Percentiles rank a stretch among this genome's conserved stretches.
These are phyloP conservation scores for Eremophila alpestris DNA, from an alignment of 2,797 vertebrate species.

Conservation along the genomic window DNA sequence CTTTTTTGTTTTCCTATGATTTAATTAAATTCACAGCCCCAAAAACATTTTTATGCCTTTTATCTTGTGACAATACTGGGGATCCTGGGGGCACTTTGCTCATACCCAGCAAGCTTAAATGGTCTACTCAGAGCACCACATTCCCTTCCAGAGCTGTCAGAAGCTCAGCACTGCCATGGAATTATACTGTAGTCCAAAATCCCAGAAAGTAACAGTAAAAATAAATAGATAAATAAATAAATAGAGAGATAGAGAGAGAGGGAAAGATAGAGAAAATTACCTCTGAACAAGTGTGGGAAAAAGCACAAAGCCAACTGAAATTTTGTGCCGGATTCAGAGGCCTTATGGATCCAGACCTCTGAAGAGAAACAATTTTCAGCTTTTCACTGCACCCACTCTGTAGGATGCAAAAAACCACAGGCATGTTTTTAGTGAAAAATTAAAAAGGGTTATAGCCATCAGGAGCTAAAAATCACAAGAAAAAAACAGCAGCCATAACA, in stretches of 20 bases:
- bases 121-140: neutral
- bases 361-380: neutral
- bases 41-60: neutral
- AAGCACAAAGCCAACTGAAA: neutral
- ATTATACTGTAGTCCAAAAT: neutral
- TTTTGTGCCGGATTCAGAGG: neutral
- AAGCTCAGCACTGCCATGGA: neutral
- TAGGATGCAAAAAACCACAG: neutral
- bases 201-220: neutral
- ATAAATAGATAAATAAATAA: too few species aligned
- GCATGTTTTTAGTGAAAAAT: neutral
- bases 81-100: neutral
- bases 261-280: neutral
- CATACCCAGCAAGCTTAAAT: neutral
- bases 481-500: neutral
- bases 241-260: neutral
- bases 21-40: neutral
- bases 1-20: neutral
- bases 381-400: neutral
- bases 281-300: neutral
- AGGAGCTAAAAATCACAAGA: neutral
- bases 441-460: neutral
- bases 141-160: neutral
- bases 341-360: neutral
- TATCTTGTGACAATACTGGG: neutral